Percentiles rank a stretch among this genome's conserved stretches.
Evolutionary conservation across 1,140 invertebrate genomes (phyloP).

Genomic region (Eubasilissa regina): DNA sequence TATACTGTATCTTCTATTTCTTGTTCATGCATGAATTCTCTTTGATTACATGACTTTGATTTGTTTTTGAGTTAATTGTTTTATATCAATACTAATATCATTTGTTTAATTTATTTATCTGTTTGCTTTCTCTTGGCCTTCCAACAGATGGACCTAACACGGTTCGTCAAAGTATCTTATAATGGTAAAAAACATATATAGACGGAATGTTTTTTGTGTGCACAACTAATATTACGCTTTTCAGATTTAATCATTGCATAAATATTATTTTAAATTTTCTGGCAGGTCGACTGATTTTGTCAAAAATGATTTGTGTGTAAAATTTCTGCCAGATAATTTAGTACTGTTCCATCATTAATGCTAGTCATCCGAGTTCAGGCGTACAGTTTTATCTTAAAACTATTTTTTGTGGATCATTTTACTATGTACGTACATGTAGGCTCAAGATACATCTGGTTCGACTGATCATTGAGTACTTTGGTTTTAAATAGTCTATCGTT

Average conservation of each 20-base stretch:
- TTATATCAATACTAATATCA: constrained; percentile 43
- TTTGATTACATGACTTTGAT: not conserved
- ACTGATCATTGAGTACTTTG: not conserved
- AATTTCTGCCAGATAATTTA: too few species aligned
- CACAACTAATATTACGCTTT: not conserved
- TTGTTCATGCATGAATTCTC: constrained; percentile 10
- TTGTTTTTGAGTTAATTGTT: constrained; percentile 11
- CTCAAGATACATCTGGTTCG: not conserved
- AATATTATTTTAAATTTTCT: not conserved
- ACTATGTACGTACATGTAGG: too few species aligned
- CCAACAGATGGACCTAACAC: constrained; percentile 72
- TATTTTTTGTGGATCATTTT: too few species aligned
- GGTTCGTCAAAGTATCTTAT: constrained; percentile 54
- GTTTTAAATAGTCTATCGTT: not conserved
- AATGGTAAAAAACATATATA: constrained; percentile 4
- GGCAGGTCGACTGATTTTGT: not conserved
- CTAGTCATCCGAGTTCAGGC: too few species aligned
- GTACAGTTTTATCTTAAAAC: too few species aligned
- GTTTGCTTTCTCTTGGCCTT: constrained; percentile 65
- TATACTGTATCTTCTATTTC: not conserved
- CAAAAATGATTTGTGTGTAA: too few species aligned
- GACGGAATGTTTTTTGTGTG: constrained; percentile 29
- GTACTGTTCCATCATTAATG: too few species aligned
- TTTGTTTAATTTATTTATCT: constrained; percentile 54
- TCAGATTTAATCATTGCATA: not conserved